Evolutionary conservation across 1,140 invertebrate genomes (phyloP), one percentile per base, ranked within the genome.

Genomic region (Micrasema longulum): DNA sequence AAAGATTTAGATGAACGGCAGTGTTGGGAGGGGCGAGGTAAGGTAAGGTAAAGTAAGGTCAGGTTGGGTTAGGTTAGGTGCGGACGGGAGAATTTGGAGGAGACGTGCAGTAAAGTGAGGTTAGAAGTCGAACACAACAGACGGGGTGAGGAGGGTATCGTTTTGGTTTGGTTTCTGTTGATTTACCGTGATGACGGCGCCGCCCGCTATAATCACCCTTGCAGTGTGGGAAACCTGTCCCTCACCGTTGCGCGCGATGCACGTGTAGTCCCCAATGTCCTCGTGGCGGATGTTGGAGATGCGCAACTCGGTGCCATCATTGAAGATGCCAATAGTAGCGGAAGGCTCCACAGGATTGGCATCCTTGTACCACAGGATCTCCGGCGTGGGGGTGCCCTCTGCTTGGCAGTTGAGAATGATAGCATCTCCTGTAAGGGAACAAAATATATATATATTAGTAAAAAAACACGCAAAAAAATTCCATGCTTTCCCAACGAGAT

Each of bases 321-420:
- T 95, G 83, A 95, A 95, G 76, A 95, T 94, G 77, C 92, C 91
- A 80, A 95, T 90, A 47, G 93, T 95, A 43, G 89, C 87, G 48
- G 93, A 93, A 35, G 93, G 92, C 81, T 95, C 92, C 73, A 97
- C 93, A 38, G 93, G 93, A 83, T 92, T 94, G 70, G 91, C 93
- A 84, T 96, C 94, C 85, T 96, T 95, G 84, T 94, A 95, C 93
- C 95, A 97, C 52, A 95, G 86, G 77, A 96, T 95, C 85, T 95
- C 94, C 23, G 95, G 95, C 62, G 92, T 91, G 55, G 95, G 95
- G 36, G 94, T 97, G 71, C 96, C 96, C 83, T 95, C 94, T 14
- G 95, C 96, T 85, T 97, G 93, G 86, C 96, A 98, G 85, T 95
- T 96, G 76, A 98, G 90, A 80, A 96, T 95, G 80, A 98, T 95